Conservation (phyloP, 2,888 invertebrate genomes). For the Cataglyphis altisquamis region DNA sequence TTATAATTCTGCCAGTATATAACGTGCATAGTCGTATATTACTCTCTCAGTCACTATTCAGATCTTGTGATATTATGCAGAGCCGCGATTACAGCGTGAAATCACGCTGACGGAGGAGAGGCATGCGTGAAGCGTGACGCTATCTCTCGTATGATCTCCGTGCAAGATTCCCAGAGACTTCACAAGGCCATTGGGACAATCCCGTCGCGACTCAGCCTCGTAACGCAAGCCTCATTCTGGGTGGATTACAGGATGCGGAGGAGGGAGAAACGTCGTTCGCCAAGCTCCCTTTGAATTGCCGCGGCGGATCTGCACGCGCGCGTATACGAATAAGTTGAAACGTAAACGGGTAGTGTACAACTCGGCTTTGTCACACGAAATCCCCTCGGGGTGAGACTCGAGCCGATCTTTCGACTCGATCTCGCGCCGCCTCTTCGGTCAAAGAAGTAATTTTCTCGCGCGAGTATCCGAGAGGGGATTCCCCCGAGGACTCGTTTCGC, state of each 20-base stretch:
- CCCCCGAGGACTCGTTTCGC: not conserved
- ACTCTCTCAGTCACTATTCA: not conserved
- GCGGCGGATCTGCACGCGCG: slow-evolving; percentile 22
- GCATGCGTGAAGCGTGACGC: slow-evolving; percentile 11
- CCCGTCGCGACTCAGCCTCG: not conserved
- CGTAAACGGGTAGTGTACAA: slow-evolving; percentile 33
- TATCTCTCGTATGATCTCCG: slow-evolving; percentile 2
- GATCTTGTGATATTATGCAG: not conserved
- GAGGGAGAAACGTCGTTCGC: not conserved
- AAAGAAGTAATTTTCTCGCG: slow-evolving; percentile 45
- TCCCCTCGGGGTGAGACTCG: slow-evolving; percentile 14
- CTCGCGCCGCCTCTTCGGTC: not conserved
- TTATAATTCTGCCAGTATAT: not conserved
- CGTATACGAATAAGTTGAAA: slow-evolving; percentile 45
- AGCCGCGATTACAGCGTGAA: slow-evolving; percentile 26
- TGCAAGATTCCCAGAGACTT: slow-evolving; percentile 29
- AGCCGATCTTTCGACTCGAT: slow-evolving; percentile 7
- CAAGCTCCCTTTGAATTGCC: slow-evolving; percentile 50
- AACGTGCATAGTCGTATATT: not conserved
- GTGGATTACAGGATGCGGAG: not conserved
- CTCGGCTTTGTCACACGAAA: slow-evolving; percentile 53
- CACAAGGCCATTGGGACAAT: slow-evolving; percentile 6
- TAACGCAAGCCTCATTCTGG: slow-evolving; percentile 32
- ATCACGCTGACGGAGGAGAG: slow-evolving; percentile 1
- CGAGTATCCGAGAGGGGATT: slow-evolving; percentile 8